A percentile compares a stretch with the other conserved stretches of the same genome.
These are phyloP conservation scores for Pseudococcus jackbeardsleyi DNA, from an alignment of 2,888 invertebrate genomes.

Conservation along the genomic window DNA sequence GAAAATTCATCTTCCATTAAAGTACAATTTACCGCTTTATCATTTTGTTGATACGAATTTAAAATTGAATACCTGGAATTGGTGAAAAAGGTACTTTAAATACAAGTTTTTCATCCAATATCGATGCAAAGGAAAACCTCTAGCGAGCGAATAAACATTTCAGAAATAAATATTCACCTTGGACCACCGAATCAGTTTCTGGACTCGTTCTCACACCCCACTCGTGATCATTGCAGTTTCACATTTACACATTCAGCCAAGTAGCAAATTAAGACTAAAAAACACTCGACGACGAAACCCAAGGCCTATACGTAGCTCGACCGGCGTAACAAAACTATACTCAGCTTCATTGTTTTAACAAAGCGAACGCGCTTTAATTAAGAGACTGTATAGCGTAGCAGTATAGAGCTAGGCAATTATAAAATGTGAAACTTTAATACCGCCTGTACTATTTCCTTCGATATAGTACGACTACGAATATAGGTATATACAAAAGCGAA, in stretches of 20 bases:
- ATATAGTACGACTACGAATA: background rate
- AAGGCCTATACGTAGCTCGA: background rate
- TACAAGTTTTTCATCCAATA: no score
- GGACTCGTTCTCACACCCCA: background rate
- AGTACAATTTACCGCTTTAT: no score
- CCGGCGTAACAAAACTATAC: background rate
- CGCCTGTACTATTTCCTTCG: constrained; percentile 2
- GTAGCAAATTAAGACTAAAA: background rate
- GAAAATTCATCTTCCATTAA: no score
- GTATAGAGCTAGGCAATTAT: constrained; percentile 3
- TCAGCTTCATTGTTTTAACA: constrained; percentile 13
- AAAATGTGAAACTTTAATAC: constrained; percentile 33
- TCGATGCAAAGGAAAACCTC: no score
- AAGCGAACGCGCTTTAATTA: constrained; percentile 32
- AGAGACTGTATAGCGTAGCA: background rate
- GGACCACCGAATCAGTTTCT: background rate
- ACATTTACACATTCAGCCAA: background rate
- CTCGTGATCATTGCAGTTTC: background rate
- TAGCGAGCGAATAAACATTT: no score
- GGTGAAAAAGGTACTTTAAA: no score
- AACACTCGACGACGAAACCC: background rate
- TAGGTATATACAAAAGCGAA: constrained; percentile 22
- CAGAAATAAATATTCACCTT: no score
- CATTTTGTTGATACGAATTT: no score
- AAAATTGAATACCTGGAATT: no score